phyloP scores from a whole-genome alignment of 2,888 invertebrate genomes.

The Hirtodrosophila alboralis region DNA sequence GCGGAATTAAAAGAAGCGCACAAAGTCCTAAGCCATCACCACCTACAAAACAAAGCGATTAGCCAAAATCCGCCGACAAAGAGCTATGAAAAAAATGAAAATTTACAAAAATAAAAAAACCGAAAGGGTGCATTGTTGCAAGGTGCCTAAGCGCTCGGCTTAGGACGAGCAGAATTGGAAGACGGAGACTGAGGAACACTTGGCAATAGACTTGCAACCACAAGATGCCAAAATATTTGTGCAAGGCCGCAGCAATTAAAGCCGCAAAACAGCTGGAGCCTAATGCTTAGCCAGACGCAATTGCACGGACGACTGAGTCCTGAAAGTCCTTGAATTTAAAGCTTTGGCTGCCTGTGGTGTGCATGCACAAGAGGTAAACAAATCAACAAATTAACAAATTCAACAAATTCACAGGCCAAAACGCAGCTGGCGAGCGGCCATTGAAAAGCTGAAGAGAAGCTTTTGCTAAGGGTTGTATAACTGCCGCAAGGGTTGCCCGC shows the following conservation, averaged over 20 bases:
- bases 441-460: constrained; percentile 43
- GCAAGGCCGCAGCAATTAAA: constrained; percentile 17
- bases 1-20: constrained; percentile 44
- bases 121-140: constrained; percentile 57
- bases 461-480: constrained; percentile 34
- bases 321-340: constrained; percentile 18
- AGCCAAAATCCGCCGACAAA: constrained; percentile 59
- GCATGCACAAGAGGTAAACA: constrained; percentile 31
- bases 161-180: constrained; percentile 16
- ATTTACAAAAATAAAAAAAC: neutral
- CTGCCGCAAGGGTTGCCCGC: constrained; percentile 38
- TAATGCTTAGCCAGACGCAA: constrained; percentile 21
- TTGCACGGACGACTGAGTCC: constrained; percentile 9
- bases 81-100: constrained; percentile 11
- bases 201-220: constrained; percentile 24
- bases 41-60: constrained; percentile 62
- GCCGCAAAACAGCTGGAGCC: constrained; percentile 41
- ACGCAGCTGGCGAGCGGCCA: constrained; percentile 47
- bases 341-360: constrained; percentile 32
- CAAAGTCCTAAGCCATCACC: constrained; percentile 45
- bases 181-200: constrained; percentile 14
- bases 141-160: constrained; percentile 48
- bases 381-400: constrained; percentile 18
- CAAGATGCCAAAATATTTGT: constrained; percentile 50
- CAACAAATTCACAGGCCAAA: constrained; percentile 5